Conservation (phyloP, 2,888 invertebrate genomes). For the Leuctra nigra region DNA sequence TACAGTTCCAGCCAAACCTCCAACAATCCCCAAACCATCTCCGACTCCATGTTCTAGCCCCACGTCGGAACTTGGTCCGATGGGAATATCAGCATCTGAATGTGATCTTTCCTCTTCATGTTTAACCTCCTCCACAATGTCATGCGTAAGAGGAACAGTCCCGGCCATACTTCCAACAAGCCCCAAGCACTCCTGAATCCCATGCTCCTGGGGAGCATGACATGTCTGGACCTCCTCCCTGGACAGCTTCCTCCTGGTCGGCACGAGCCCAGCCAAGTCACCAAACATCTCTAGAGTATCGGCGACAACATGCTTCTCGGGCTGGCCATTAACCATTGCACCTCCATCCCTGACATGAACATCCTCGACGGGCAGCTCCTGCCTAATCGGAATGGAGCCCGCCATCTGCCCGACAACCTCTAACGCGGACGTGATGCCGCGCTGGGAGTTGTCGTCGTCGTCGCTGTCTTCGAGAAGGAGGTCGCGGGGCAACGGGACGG, state of each 20-base stretch:
- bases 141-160: background rate
- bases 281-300: background rate
- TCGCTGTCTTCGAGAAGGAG: background rate
- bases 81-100: too few species aligned
- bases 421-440: background rate
- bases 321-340: background rate
- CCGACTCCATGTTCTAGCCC: background rate
- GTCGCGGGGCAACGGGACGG: background rate
- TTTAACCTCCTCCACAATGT: background rate
- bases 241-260: background rate
- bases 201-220: too few species aligned
- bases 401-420: constrained; percentile 1
- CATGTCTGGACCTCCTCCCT: background rate
- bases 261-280: constrained; percentile 6
- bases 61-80: too few species aligned
- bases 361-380: background rate
- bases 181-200: too few species aligned
- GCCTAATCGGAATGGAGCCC: background rate
- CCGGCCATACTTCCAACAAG: too few species aligned
- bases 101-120: too few species aligned
- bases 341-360: background rate
- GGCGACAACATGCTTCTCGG: background rate
- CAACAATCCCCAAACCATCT: background rate
- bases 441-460: background rate
- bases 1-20: background rate